Base-by-base conservation (phyloP, 35 echinoderm and acorn worm species). In the Chiridota heheva region DNA sequence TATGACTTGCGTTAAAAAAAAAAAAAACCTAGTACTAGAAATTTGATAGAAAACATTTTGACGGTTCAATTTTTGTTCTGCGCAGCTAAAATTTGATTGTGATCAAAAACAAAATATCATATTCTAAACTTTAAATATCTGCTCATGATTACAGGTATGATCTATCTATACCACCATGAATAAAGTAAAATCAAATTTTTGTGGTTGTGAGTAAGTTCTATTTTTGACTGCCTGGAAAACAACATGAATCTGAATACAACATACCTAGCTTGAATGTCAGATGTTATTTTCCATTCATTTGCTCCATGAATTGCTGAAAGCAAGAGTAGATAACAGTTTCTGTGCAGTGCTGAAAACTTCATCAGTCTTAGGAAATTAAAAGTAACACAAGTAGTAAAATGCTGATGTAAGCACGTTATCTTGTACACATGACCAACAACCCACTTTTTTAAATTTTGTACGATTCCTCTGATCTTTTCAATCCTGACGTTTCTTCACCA, bases 291-390 rank as follows among this genome's bases (percentile, higher is more conserved):
- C 67, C 70, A 74, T 32, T 30, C 6, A 20, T 7, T 51, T n/a
- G 47, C 40, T 28, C 56, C 70, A 22, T 51, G 43, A 74, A 33
- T 42, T 74, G 70, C 26, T 30, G 44, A 17, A 20, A 51, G 47
- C 6, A 74, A 30, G 5, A 74, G 25, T 16, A 74, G 70, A 29
- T 74, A 74, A 47, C 70, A 74, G 44, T 74, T 74, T 74, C 70
- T 74, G 44, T 74, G 70, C 44, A 44, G 47, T 47, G 40, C 35
- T 42, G 70, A 51, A 46, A 74, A 74, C 44, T 74, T 74, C 17
- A 51, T 47, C 29, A 74, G 4, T 29, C 70, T 74, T n/a, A n/a
- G n/a, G 44, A 49, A 46, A 74, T 33, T 24, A 60, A 60, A 60
- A 60, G 26, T 26, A 17, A n/a, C 53, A 57, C 27, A 17, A 2